phyloP scores from a whole-genome alignment of 2,888 invertebrate species.

The Diplolepis rosae region DNA sequence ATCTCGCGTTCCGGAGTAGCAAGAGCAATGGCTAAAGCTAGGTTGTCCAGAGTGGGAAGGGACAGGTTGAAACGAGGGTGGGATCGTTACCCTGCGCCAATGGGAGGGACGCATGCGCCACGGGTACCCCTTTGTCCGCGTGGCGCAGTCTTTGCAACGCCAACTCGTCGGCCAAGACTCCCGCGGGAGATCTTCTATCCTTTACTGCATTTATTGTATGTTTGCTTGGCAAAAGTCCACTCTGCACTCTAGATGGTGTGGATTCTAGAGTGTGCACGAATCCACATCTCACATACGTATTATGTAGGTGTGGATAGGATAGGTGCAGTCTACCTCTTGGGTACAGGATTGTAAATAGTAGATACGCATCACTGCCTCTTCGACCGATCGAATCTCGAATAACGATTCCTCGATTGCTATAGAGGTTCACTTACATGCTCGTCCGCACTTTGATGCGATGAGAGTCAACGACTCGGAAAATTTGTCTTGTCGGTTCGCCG shows the following conservation, averaged over 20 bases:
- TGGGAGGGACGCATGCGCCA: constrained; percentile 65
- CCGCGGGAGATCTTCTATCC: constrained; percentile 66
- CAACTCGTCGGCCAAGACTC: constrained; percentile 48
- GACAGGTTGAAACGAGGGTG: constrained; percentile 58
- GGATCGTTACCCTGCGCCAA: constrained; percentile 68
- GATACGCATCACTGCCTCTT: constrained; percentile 38
- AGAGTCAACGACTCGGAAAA: constrained; percentile 35
- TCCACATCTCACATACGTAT: no score
- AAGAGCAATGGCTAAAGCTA: constrained; percentile 26
- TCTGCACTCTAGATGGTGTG: no score
- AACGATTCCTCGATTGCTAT: constrained; percentile 36
- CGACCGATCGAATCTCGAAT: constrained; percentile 38
- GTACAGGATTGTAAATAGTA: constrained; percentile 36
- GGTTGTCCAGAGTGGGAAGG: constrained; percentile 47
- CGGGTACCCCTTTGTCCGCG: constrained; percentile 66
- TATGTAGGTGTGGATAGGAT: no score
- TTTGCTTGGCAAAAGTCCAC: constrained; percentile 46
- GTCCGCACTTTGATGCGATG: constrained; percentile 17
- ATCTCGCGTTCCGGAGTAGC: constrained; percentile 44
- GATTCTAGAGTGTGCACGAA: no score
- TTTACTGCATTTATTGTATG: constrained; percentile 63
- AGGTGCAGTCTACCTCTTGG: no score
- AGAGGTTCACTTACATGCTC: constrained; percentile 31
- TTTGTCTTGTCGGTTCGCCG: constrained; percentile 32
- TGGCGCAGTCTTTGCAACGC: constrained; percentile 47